phyloP scores from a whole-genome alignment of 1,140 invertebrate species.

The Lepidurus packardi region DNA sequence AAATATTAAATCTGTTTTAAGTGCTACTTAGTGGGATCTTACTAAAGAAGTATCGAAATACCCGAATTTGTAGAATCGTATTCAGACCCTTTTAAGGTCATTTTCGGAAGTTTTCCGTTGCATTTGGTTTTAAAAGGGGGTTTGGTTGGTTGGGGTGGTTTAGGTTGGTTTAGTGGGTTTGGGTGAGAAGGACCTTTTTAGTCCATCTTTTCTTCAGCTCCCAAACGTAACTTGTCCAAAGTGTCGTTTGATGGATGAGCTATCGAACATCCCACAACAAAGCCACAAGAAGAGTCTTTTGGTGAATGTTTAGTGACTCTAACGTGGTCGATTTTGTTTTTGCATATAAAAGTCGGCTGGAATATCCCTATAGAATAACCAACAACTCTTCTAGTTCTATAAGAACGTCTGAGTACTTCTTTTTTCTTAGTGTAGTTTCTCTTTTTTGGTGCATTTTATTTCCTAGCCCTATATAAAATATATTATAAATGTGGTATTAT shows the following conservation, averaged over 20 bases:
- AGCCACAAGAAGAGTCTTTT: neutral
- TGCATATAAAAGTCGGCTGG: neutral
- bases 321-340: no score
- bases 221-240: slow-evolving; percentile 3
- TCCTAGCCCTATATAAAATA: neutral
- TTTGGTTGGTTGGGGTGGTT: no score
- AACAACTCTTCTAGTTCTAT: neutral
- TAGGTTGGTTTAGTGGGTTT: no score
- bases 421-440: no score
- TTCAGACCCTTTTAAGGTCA: neutral
- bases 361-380: neutral
- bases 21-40: no score
- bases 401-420: no score
- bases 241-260: neutral
- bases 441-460: no score
- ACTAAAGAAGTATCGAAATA: no score
- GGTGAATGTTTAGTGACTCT: neutral
- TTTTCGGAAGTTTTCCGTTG: neutral
- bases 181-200: neutral
- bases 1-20: no score
- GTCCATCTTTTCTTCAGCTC: neutral
- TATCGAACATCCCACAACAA: neutral
- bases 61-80: neutral
- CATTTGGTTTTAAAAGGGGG: neutral
- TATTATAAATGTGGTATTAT: slow-evolving; percentile 11